These are phyloP conservation scores for Cheilosia soror DNA, from an alignment of 2,888 invertebrate species.

Conservation along the genomic window DNA sequence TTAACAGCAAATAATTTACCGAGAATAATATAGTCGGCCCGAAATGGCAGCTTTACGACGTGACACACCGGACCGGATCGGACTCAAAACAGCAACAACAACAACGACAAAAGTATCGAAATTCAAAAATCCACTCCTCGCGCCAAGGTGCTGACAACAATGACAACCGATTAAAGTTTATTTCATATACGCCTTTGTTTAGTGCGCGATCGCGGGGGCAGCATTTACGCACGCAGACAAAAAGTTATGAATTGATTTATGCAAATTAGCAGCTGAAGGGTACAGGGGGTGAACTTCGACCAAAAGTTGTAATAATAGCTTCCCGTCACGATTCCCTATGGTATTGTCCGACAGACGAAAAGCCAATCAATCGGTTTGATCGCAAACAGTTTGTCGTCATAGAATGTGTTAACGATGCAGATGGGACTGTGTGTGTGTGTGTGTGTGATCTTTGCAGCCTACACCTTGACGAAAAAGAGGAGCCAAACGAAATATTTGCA, in stretches of 20 bases:
- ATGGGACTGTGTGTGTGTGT: conserved; percentile 28
- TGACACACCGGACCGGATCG: conserved; percentile 66
- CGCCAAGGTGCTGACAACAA: conserved; percentile 75
- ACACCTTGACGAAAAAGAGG: conserved; percentile 59
- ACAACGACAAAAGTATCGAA: conserved; percentile 36
- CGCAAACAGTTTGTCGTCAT: conserved; percentile 44
- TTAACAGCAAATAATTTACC: conserved; percentile 75
- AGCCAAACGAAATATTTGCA: conserved; percentile 54
- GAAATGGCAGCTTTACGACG: conserved; percentile 74
- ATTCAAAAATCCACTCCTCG: conserved; percentile 69
- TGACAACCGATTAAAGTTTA: conserved; percentile 75
- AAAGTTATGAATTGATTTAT: conserved; percentile 75
- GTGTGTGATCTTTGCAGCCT: conserved; percentile 51
- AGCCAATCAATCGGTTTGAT: conserved; percentile 74
- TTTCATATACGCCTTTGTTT: conserved; percentile 70
- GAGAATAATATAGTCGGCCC: conserved; percentile 70
- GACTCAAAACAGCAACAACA: conserved; percentile 29
- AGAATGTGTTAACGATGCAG: conserved; percentile 17
- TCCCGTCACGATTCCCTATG: conserved; percentile 77
- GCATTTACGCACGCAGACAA: conserved; percentile 36
- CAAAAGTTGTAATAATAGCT: conserved; percentile 76
- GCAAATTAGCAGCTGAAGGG: conserved; percentile 65
- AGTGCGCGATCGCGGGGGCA: conserved; percentile 44
- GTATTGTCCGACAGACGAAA: conserved; percentile 74
- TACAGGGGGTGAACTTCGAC: conserved; percentile 50